A percentile compares a stretch with the other conserved stretches of the same genome.
These are phyloP conservation scores for Hemibagrus wyckioides DNA, from an alignment of 2,113 vertebrate species.

Conservation along the genomic window DNA sequence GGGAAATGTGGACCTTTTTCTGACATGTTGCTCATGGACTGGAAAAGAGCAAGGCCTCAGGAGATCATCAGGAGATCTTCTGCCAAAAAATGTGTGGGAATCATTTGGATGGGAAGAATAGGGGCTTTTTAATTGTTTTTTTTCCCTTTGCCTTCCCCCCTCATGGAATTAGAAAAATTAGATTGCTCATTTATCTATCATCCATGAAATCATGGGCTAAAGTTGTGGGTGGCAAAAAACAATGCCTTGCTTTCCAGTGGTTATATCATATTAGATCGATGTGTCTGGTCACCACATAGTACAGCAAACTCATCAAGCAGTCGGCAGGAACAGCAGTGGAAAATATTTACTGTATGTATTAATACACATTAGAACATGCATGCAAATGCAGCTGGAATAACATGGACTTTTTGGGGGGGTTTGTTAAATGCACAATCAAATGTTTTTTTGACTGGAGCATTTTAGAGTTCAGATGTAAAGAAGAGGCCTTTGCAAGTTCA, in stretches of 20 bases:
- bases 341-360: too few relatives aligned
- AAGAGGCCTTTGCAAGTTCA: conserved; percentile 58
- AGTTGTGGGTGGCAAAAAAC: conserved; percentile 61
- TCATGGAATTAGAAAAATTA: conserved; percentile 79
- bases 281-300: too few relatives aligned
- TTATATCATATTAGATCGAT: conserved; percentile 40
- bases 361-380: conserved; percentile 46
- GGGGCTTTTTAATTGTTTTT: conserved; percentile 83
- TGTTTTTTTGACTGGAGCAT: conserved; percentile 69
- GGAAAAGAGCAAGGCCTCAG: conserved; percentile 88
- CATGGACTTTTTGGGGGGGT: conserved; percentile 54
- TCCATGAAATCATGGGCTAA: conserved; percentile 58
- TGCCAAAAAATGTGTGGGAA: conserved; percentile 99
- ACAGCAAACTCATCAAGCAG: too few relatives aligned
- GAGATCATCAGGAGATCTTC: conserved; percentile 87
- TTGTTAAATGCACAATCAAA: conserved; percentile 69
- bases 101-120: conserved; percentile 88
- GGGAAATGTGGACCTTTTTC: conserved; percentile 94
- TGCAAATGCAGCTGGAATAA: conserved; percentile 76
- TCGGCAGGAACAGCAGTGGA: too few relatives aligned
- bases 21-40: conserved; percentile 95
- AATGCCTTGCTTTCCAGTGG: conserved; percentile 10
- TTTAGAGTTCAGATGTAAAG: conserved; percentile 67
- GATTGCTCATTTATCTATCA: conserved; percentile 75
- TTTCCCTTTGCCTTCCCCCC: conserved; percentile 59